Conservation (phyloP, 1,140 invertebrate genomes). For the Odontomachus brunneus region DNA sequence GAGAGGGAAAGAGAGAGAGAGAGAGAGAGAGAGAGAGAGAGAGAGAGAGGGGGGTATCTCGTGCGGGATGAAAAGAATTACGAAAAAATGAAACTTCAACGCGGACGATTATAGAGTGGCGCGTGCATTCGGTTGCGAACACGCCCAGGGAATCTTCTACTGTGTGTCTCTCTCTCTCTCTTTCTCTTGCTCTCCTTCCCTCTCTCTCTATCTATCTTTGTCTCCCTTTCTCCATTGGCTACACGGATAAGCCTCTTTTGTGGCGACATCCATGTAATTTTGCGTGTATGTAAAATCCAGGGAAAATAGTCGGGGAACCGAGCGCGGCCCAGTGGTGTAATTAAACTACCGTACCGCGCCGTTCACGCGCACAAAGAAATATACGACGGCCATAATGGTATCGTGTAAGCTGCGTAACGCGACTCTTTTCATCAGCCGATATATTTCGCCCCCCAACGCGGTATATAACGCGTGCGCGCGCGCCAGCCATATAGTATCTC, state of each 20-base stretch:
- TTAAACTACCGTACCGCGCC: slow-evolving; percentile 35
- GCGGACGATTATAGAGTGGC: slow-evolving; percentile 15
- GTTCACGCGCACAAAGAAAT: slow-evolving; percentile 37
- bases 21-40: no score
- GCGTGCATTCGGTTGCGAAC: background rate
- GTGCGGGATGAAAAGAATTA: slow-evolving; percentile 14
- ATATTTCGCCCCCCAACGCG: slow-evolving; percentile 28
- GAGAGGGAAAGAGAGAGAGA: no score
- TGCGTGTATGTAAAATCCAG: slow-evolving; percentile 30
- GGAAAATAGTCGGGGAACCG: slow-evolving; percentile 18
- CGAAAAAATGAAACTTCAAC: slow-evolving; percentile 25
- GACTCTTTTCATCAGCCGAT: slow-evolving; percentile 40
- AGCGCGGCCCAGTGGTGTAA: slow-evolving; percentile 29
- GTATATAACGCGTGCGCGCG: background rate
- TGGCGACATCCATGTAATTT: slow-evolving; percentile 35
- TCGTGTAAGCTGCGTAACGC: slow-evolving; percentile 28
- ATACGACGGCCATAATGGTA: slow-evolving; percentile 40
- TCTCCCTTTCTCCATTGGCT: background rate
- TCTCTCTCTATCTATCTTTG: no score
- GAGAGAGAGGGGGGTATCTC: no score
- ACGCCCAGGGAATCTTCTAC: background rate
- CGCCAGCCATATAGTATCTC: background rate
- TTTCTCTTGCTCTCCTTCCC: background rate
- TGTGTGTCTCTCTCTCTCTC: no score
- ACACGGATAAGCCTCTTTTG: slow-evolving; percentile 32